Conservation (phyloP, 2,888 invertebrate species). For the Abrostola tripartita region DNA sequence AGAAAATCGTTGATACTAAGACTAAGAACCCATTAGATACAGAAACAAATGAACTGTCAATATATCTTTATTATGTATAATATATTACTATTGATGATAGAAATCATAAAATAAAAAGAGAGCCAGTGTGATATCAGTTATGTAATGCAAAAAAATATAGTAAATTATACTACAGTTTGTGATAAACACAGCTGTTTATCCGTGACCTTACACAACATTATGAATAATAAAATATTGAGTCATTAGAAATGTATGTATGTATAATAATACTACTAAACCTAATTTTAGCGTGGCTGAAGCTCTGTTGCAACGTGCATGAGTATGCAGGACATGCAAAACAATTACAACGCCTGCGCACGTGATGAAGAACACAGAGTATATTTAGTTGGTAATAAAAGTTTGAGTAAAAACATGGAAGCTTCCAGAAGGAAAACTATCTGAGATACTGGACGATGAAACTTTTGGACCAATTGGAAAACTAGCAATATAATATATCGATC, state of each 20-base stretch:
- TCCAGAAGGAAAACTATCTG: constrained; percentile 2
- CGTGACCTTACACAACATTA: constrained; percentile 44
- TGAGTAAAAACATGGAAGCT: constrained; percentile 26
- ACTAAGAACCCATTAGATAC: background rate
- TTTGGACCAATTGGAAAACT: constrained; percentile 7
- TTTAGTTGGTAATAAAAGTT: constrained; percentile 46
- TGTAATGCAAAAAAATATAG: background rate
- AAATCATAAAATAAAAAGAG: background rate
- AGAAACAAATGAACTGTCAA: no score
- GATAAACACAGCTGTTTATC: constrained; percentile 41
- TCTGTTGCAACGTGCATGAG: constrained; percentile 43
- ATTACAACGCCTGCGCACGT: constrained; percentile 41
- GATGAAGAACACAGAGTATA: constrained; percentile 33
- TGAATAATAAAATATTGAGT: constrained; percentile 49
- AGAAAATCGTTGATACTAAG: background rate
- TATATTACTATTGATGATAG: background rate
- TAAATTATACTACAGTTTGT: constrained; percentile 5
- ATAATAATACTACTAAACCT: constrained; percentile 31
- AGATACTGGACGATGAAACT: constrained; percentile 3
- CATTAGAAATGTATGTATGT: constrained; percentile 27
- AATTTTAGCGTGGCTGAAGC: constrained; percentile 43
- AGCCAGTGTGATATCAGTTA: background rate
- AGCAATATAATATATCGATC: background rate
- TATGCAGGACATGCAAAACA: constrained; percentile 56
- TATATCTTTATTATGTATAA: no score